Percentiles rank a stretch among this genome's conserved stretches.
Conservation (phyloP, 2,888 invertebrate species). For the Sesia bembeciformis region DNA sequence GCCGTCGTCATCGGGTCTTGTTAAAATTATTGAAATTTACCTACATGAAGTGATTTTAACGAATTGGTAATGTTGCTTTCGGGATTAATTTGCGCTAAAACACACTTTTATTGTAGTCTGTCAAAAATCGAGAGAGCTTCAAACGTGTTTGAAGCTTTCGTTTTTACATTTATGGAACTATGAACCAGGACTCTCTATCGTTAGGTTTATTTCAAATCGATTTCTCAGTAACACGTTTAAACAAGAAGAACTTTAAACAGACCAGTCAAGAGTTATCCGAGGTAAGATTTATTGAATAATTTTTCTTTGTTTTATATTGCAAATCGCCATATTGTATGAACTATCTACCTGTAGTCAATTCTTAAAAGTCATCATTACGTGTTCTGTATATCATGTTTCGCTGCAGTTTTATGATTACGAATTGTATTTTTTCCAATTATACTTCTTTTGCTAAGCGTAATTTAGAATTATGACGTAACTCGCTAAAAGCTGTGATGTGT, state of each 20-base stretch:
- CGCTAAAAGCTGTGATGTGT: too few relatives aligned
- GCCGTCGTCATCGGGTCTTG: constrained; percentile 50
- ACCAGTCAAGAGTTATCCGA: constrained; percentile 90
- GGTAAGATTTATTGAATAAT: constrained; percentile 76
- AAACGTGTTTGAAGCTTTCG: constrained; percentile 96
- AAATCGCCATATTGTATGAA: constrained; percentile 53
- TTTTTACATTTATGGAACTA: constrained; percentile 94
- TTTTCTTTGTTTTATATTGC: constrained; percentile 52
- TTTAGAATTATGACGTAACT: too few relatives aligned
- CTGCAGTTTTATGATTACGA: too few relatives aligned
- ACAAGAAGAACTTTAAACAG: constrained; percentile 95
- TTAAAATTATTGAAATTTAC: neutral
- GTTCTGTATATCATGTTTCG: too few relatives aligned
- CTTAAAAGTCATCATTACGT: too few relatives aligned
- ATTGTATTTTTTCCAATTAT: too few relatives aligned
- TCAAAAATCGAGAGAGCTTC: constrained; percentile 91
- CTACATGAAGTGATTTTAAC: constrained; percentile 6
- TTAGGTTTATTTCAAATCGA: constrained; percentile 99
- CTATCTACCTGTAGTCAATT: neutral
- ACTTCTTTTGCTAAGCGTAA: too few relatives aligned
- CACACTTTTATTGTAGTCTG: constrained; percentile 73
- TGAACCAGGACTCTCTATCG: constrained; percentile 99
- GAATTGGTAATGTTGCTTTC: constrained; percentile 69
- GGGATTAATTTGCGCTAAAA: constrained; percentile 57
- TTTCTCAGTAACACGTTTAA: constrained; percentile 96